phyloP scores from a whole-genome alignment of 2,113 vertebrate species.

The Piliocolobus tephrosceles region DNA sequence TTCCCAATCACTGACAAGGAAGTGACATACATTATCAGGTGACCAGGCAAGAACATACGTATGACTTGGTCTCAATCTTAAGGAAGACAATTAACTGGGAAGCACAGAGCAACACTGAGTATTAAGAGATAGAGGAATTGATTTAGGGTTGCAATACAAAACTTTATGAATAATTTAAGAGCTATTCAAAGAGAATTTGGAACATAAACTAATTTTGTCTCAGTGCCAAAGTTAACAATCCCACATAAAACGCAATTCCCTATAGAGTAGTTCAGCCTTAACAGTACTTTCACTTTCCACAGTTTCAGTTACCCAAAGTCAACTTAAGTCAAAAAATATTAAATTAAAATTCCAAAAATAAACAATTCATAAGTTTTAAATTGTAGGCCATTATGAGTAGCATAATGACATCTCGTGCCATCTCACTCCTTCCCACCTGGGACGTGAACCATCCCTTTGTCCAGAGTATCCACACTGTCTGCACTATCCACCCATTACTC shows the following conservation, averaged over 20 bases:
- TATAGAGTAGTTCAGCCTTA: neutral
- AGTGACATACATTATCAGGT: neutral
- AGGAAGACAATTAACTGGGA: neutral
- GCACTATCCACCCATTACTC: neutral
- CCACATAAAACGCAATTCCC: neutral
- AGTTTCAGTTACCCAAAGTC: neutral
- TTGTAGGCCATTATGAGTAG: neutral
- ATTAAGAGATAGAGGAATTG: neutral
- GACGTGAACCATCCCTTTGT: neutral
- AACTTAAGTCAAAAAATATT: neutral
- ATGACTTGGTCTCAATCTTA: neutral
- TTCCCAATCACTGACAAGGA: neutral
- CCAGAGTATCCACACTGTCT: neutral
- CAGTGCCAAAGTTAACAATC: neutral
- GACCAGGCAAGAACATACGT: conserved; percentile 3
- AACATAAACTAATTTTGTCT: neutral
- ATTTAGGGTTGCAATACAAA: neutral
- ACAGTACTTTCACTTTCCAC: neutral
- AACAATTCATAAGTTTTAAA: neutral
- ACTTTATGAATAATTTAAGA: neutral
- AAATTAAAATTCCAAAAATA: neutral
- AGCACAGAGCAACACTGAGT: neutral
- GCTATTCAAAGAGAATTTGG: neutral
- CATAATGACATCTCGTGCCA: neutral
- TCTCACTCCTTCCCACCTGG: neutral